A percentile compares a stretch with the other conserved stretches of the same genome.
Conservation (phyloP, 2,113 vertebrate species). For the Istiophorus platypterus region DNA sequence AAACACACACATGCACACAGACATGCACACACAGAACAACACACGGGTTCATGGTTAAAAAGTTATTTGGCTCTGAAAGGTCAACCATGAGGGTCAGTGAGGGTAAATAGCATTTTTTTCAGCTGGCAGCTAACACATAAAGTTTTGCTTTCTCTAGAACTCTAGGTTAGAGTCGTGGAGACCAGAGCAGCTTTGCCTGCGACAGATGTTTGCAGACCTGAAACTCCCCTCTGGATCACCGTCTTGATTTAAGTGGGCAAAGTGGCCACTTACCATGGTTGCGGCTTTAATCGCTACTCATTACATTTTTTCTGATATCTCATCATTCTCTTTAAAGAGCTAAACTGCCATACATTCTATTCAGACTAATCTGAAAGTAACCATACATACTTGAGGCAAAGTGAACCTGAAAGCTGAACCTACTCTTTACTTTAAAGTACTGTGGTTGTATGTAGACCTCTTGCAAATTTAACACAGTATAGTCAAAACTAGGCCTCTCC, state of each 20-base stretch:
- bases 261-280: constrained; percentile 45
- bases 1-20: constrained; percentile 3
- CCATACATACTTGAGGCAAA: constrained; percentile 12
- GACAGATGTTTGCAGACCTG: constrained; percentile 23
- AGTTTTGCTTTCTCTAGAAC: background rate
- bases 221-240: constrained; percentile 26
- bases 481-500: constrained; percentile 64
- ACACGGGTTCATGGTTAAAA: background rate
- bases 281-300: constrained; percentile 29
- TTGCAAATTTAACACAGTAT: constrained; percentile 63
- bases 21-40: background rate
- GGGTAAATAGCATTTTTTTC: background rate
- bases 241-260: constrained; percentile 24
- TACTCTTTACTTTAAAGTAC: constrained; percentile 24
- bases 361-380: constrained; percentile 1
- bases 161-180: constrained; percentile 12
- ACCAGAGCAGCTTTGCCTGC: constrained; percentile 7
- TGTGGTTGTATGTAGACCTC: constrained; percentile 12
- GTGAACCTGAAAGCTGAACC: constrained; percentile 31
- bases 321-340: constrained; percentile 4
- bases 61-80: background rate
- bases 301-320: constrained; percentile 30
- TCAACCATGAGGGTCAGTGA: background rate
- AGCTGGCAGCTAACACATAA: background rate
- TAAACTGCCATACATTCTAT: constrained; percentile 6